Percentiles rank a stretch among this genome's conserved stretches.
Conservation (phyloP, 2,888 invertebrate species). For the Apodemia zela region DNA sequence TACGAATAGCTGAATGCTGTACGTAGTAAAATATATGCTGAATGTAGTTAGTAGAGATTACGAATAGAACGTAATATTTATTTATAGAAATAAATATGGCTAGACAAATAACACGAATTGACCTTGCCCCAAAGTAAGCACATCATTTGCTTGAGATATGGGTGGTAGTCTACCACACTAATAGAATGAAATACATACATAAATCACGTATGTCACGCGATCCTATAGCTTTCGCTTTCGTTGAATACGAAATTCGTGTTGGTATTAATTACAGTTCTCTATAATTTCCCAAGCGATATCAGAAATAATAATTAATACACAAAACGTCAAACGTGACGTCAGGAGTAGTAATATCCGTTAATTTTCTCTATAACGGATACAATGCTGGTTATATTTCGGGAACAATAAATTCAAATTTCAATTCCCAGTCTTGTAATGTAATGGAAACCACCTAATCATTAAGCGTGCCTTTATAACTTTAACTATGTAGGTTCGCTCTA, state of each 20-base stretch:
- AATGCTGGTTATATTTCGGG: slow-evolving; percentile 9
- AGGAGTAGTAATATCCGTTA: slow-evolving; percentile 41
- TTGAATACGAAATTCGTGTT: slow-evolving; percentile 11
- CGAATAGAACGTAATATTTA: no score
- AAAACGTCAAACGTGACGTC: slow-evolving; percentile 33
- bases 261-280: slow-evolving; percentile 22
- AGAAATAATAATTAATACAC: slow-evolving; percentile 33
- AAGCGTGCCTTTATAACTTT: not conserved
- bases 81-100: no score
- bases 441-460: not conserved
- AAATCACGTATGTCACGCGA: no score
- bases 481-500: not conserved
- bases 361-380: slow-evolving; percentile 29
- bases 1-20: no score
- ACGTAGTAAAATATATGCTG: no score
- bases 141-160: no score
- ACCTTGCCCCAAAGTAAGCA: no score
- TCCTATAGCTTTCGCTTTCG: no score
- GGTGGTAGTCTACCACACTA: no score
- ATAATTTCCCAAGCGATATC: slow-evolving; percentile 31
- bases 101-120: no score
- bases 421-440: slow-evolving; percentile 12
- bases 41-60: no score
- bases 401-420: slow-evolving; percentile 16
- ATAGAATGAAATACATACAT: no score